Conservation (phyloP, 2,888 invertebrate species). For the Neoitamus cyanurus region DNA sequence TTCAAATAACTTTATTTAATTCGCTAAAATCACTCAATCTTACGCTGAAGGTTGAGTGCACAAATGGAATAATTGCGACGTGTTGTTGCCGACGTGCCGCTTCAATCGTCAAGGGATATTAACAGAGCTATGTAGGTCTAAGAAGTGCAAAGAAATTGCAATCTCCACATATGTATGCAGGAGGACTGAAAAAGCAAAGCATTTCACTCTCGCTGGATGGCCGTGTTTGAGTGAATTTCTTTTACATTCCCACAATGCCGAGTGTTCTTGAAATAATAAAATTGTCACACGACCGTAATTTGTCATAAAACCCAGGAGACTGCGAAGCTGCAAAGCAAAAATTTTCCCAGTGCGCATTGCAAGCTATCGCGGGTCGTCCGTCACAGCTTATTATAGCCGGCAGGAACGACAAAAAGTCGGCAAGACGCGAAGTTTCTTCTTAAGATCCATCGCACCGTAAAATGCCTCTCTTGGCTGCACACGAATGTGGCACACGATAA, state of each 20-base stretch:
- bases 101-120: not conserved
- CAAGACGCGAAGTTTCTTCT: conserved; percentile 21
- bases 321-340: not conserved
- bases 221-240: not conserved
- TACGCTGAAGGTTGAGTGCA: not conserved
- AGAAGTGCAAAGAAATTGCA: not conserved
- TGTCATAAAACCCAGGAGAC: conserved; percentile 39
- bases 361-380: conserved; percentile 4
- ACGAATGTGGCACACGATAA: not conserved
- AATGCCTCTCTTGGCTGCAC: conserved; percentile 17
- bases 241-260: conserved; percentile 17
- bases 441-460: conserved; percentile 18
- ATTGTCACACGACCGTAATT: conserved; percentile 37
- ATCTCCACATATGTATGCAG: not conserved
- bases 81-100: not conserved
- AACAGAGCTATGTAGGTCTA: not conserved
- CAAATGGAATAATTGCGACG: not conserved
- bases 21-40: not conserved
- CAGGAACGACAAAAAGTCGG: not conserved
- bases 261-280: conserved; percentile 22
- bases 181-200: not conserved
- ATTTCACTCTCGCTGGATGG: not conserved
- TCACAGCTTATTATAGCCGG: conserved; percentile 2
- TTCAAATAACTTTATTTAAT: not conserved
- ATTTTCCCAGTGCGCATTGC: not conserved